Evolutionary conservation across 2,113 vertebrate genomes (phyloP), one percentile per base, ranked within the genome.

Genomic region (Merops nubicus): DNA sequence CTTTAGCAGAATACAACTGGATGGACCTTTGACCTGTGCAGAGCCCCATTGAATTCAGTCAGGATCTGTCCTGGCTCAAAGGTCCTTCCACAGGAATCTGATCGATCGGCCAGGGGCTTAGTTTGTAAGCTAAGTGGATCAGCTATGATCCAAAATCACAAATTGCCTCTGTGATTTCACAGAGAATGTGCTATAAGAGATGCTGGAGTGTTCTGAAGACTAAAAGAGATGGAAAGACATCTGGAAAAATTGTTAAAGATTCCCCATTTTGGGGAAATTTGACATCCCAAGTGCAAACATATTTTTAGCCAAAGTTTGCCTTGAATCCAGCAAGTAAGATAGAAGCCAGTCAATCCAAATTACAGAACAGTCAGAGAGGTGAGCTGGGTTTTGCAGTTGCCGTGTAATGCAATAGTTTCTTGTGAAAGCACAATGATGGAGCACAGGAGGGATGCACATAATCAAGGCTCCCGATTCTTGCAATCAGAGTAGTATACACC

Each of bases 101-200:
- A 62, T 77, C 90, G 91, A 89, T 94, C 19, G 1, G 89, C 54
- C 85, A 95, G 93, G 70, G 67, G 68, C 82, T 96, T 95, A 75
- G 93, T 82, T 92, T 91, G 68, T 86, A 92, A 83, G 86, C 89
- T 86, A 80, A 34, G 75, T 91, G 94, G 92, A 96, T 97, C 93
- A 96, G 92, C 87, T 95, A 62, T 93, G 94, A 96, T 91, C 93
- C 87, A 95, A 93, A 91, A 82, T 65, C 34, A 59, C 87, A 22
- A 94, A 94, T 59, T 87, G 91, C 91, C 93, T 97, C 95, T 97
- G 91, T 96, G 89, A 96, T 95, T 92, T 88, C 93, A 93, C 92
- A 95, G 92, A 95, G 95, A 81, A 91, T 1, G 3, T 94, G 57
- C 69, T 87, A 13, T 67, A 91, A 79, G 74, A 83, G 62, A 91